Conservation (phyloP, 2,888 invertebrate species). For the Alsophila aescularia region DNA sequence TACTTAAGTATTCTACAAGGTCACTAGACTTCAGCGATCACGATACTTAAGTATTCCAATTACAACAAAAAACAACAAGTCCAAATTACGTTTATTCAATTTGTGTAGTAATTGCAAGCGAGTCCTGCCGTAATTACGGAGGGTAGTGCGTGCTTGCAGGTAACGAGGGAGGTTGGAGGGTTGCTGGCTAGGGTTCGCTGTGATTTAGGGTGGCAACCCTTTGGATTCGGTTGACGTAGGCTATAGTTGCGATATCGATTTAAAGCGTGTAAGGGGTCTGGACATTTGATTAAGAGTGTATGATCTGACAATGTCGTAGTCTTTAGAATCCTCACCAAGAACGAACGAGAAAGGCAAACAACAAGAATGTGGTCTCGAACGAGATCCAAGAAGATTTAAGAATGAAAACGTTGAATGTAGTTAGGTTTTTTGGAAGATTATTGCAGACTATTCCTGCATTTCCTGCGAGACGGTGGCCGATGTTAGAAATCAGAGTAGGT, state of each 20-base stretch:
- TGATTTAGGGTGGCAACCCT: slow-evolving; percentile 37
- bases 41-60: not conserved
- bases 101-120: slow-evolving; percentile 38
- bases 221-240: slow-evolving; percentile 21
- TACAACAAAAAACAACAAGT: slow-evolving; percentile 19
- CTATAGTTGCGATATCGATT: slow-evolving; percentile 20
- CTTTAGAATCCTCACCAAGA: not conserved
- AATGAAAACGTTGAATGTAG: no score
- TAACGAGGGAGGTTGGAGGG: slow-evolving; percentile 33
- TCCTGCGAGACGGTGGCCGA: no score
- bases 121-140: slow-evolving; percentile 38
- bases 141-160: slow-evolving; percentile 40
- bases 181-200: slow-evolving; percentile 14
- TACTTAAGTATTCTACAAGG: not conserved
- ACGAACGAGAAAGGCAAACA: no score
- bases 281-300: slow-evolving; percentile 23
- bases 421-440: no score
- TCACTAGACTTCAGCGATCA: not conserved
- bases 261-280: slow-evolving; percentile 26
- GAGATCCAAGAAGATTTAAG: no score
- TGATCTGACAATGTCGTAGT: not conserved
- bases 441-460: no score
- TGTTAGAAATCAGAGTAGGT: no score
- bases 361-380: no score
- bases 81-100: slow-evolving; percentile 37